Evolutionary conservation across 2,113 vertebrate species (phyloP).

Genomic region (Perca fluviatilis): DNA sequence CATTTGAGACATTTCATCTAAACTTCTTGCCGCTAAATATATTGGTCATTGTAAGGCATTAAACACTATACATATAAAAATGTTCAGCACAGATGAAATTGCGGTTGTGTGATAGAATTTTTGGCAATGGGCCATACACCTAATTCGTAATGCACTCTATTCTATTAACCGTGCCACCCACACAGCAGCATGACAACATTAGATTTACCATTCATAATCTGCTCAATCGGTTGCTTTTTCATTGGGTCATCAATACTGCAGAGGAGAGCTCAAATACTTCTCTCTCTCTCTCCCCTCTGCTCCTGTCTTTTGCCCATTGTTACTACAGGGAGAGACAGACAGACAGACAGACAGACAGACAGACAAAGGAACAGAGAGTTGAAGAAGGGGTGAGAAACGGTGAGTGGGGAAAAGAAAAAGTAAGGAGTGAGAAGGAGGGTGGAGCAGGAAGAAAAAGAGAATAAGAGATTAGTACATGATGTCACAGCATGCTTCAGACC

Average conservation of each 20-base stretch:
- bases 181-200: slow-evolving; percentile 65
- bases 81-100: slow-evolving; percentile 42
- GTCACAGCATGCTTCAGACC: slow-evolving; percentile 71
- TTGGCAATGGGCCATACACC: slow-evolving; percentile 66
- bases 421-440: slow-evolving; percentile 54
- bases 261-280: slow-evolving; percentile 80
- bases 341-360: slow-evolving; percentile 52
- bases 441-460: slow-evolving; percentile 71
- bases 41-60: slow-evolving; percentile 7
- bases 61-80: slow-evolving; percentile 25
- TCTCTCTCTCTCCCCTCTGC: slow-evolving; percentile 76
- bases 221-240: slow-evolving; percentile 67
- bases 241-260: slow-evolving; percentile 86
- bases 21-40: slow-evolving; percentile 7
- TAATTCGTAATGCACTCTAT: slow-evolving; percentile 60
- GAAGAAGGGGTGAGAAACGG: slow-evolving; percentile 35
- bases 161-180: slow-evolving; percentile 73
- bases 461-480: slow-evolving; percentile 79
- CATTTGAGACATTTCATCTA: slow-evolving; percentile 12
- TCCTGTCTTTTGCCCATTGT: slow-evolving; percentile 77
- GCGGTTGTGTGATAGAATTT: slow-evolving; percentile 50
- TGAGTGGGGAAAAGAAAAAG: slow-evolving; percentile 6
- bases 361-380: slow-evolving; percentile 54
- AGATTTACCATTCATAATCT: slow-evolving; percentile 72
- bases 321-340: slow-evolving; percentile 57